Conservation (phyloP, 2,888 invertebrate species). For the Diaphora mendica region DNA sequence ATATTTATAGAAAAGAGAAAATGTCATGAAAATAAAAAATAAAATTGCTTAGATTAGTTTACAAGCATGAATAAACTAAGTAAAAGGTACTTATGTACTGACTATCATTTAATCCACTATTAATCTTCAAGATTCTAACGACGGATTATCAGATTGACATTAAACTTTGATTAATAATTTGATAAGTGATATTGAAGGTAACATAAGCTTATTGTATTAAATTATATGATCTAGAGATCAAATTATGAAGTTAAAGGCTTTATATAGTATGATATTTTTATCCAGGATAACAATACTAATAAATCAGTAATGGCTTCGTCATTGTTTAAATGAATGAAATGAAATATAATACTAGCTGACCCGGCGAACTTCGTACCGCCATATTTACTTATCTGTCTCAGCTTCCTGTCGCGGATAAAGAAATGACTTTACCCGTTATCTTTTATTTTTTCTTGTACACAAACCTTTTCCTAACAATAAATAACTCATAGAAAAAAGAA, state of each 20-base stretch:
- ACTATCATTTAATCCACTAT: background rate
- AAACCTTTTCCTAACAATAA: too few species aligned
- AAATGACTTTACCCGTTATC: too few species aligned
- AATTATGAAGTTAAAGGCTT: slow-evolving; percentile 4
- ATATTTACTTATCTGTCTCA: too few species aligned
- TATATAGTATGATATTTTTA: slow-evolving; percentile 7
- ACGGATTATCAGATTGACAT: slow-evolving; percentile 2
- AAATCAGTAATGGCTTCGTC: background rate
- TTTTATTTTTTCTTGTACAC: too few species aligned
- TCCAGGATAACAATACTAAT: slow-evolving; percentile 6
- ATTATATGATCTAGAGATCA: slow-evolving; percentile 4
- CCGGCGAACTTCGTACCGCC: too few species aligned
- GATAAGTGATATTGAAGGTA: slow-evolving; percentile 13
- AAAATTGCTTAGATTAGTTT: background rate
- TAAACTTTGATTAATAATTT: slow-evolving; percentile 14
- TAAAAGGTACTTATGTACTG: background rate
- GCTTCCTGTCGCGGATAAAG: too few species aligned
- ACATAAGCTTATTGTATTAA: slow-evolving; percentile 13
- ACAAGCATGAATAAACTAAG: background rate
- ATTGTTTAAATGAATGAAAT: too few species aligned
- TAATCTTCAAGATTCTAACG: background rate
- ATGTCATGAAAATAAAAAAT: too few species aligned
- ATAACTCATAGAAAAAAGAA: too few species aligned
- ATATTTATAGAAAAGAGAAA: too few species aligned
- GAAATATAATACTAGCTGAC: too few species aligned